Percentiles rank a stretch among this genome's conserved stretches.
phyloP scores from a whole-genome alignment of 2,797 vertebrate species.

The Hippopotamyrus pictus region DNA sequence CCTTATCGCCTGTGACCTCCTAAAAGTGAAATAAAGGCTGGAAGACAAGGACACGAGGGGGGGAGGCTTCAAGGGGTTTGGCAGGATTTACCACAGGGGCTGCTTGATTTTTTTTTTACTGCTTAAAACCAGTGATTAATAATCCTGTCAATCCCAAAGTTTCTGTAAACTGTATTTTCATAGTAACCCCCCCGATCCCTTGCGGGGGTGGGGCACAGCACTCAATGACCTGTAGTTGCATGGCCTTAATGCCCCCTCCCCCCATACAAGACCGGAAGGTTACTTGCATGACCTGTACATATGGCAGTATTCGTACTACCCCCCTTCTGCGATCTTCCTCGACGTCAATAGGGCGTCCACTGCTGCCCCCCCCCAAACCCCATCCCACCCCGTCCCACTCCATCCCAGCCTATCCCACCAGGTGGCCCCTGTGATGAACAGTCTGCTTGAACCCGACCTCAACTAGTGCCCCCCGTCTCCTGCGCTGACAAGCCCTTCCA shows the following conservation, averaged over 20 bases:
- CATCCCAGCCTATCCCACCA: background rate
- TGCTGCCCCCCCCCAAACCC: background rate
- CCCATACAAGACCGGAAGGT: background rate
- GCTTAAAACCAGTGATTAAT: background rate
- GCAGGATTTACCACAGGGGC: background rate
- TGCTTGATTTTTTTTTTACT: background rate
- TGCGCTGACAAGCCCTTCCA: background rate
- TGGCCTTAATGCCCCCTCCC: background rate
- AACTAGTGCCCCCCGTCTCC: background rate
- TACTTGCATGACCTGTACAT: background rate
- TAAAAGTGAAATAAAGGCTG: background rate
- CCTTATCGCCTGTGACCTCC: no score
- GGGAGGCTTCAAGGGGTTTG: background rate
- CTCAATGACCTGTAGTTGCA: background rate
- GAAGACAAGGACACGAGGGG: background rate
- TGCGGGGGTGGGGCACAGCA: background rate
- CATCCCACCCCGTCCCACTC: background rate
- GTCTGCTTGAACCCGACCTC: background rate
- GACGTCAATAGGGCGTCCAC: background rate
- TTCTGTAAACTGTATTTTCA: background rate
- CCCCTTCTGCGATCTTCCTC: background rate
- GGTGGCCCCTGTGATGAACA: constrained; percentile 16
- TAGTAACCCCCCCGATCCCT: background rate
- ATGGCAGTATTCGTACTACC: background rate
- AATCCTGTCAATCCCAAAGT: background rate